Percentiles rank a stretch among this genome's conserved stretches.
Evolutionary conservation across 2,797 vertebrate species (phyloP).

Genomic region (Zalophus californianus): DNA sequence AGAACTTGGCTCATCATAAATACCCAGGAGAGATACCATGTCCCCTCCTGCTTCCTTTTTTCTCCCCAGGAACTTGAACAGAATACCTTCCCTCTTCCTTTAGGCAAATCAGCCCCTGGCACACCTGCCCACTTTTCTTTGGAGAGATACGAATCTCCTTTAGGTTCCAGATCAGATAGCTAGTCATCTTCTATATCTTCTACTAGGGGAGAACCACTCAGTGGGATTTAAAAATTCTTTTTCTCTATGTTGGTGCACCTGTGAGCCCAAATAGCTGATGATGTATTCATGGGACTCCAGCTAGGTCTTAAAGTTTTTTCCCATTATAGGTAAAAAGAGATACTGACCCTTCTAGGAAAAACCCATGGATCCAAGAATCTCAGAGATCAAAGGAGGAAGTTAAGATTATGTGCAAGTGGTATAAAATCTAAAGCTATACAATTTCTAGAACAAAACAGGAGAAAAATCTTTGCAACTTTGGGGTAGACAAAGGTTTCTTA

Average conservation of each 20-base stretch:
- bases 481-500: background rate
- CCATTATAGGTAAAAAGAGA: background rate
- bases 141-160: background rate
- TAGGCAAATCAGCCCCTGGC: background rate
- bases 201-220: background rate
- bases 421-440: conserved; percentile 10
- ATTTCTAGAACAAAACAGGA: conserved; percentile 14
- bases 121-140: background rate
- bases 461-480: conserved; percentile 4
- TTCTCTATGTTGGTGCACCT: background rate
- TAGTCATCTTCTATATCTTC: background rate
- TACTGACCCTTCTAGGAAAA: background rate
- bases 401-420: conserved; percentile 20
- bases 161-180: background rate
- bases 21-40: background rate
- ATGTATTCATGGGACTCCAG: background rate
- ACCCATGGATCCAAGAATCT: background rate
- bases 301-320: conserved; percentile 18
- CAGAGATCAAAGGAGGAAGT: conserved; percentile 44
- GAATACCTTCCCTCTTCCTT: background rate
- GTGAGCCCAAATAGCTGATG: background rate
- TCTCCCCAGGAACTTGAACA: background rate
- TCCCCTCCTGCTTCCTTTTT: background rate
- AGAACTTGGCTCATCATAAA: conserved; percentile 9
- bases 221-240: conserved; percentile 19